Evolutionary conservation across 2,888 invertebrate genomes (phyloP), one percentile per base, ranked within the genome.

Genomic region (Didymodactylos carnosus): DNA sequence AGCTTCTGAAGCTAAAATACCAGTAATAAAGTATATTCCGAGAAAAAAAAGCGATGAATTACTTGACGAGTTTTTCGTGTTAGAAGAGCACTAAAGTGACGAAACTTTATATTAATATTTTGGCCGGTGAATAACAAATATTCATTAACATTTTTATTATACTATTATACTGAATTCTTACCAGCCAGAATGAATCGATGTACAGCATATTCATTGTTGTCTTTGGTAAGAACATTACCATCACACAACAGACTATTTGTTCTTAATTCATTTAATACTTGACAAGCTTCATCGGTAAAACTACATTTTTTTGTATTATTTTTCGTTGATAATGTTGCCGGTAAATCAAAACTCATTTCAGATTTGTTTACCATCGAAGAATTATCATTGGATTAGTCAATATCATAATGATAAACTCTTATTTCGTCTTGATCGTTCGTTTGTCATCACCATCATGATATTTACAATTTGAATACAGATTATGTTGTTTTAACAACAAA

Each of bases 31-130:
- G n/a, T n/a, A n/a, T n/a, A n/a, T n/a, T n/a, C n/a, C n/a, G n/a
- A n/a, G n/a, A n/a, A n/a, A n/a, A n/a, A n/a, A n/a, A n/a, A 7
- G 80, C 88, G 88, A 77, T 87, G 87, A 74, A 86, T 85, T n/a
- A 87, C 86, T 80, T 89, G 88, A 8, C 27, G 39, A 77, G 91
- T 84, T 19, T 88, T 87, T 76, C 91, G 91, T 72, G 91, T 91
- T 82, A 92, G 92, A 43, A 91, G 84, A 69, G 91, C 89, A 82
- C 91, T 89, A 84, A 94, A 94, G 85, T 92, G 94, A 51, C 90
- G 88, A 81, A 92, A 93, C 84, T 91, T 91, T 75, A 91, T 89
- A 62, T 29, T 11, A 39, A 23, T 76, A 27, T 4, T 39, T 39
- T n/a, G 16, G 27, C 19, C 23, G 29, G 43, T 14, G 13, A 27